Percentiles rank a stretch among this genome's conserved stretches.
Conservation (phyloP, 1,140 invertebrate species). For the Popillia japonica region DNA sequence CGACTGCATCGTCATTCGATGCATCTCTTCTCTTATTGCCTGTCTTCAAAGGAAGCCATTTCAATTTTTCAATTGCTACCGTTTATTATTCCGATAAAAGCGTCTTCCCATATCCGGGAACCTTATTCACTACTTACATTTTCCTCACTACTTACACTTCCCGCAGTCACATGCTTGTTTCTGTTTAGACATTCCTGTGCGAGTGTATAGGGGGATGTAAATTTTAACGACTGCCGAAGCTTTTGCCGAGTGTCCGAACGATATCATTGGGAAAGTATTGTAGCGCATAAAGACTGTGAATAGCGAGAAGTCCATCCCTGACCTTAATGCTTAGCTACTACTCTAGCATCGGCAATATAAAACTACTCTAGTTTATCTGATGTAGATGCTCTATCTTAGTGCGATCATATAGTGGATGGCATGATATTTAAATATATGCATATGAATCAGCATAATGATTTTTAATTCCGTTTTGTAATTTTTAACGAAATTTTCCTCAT, state of each 20-base stretch:
- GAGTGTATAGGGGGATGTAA: background rate
- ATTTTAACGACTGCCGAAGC: background rate
- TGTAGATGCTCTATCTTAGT: background rate
- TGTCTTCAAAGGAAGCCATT: background rate
- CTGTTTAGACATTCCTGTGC: background rate
- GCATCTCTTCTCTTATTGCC: background rate
- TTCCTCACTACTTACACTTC: background rate
- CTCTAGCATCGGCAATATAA: background rate
- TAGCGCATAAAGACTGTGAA: background rate
- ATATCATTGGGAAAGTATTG: background rate
- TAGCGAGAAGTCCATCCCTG: constrained; percentile 8
- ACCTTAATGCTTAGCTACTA: background rate
- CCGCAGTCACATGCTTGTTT: background rate
- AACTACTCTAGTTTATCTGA: constrained; percentile 11
- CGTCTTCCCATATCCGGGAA: background rate
- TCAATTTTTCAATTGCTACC: constrained; percentile 3
- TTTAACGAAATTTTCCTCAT: too few species aligned
- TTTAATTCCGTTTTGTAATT: too few species aligned
- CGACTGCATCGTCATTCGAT: background rate
- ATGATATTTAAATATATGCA: too few species aligned
- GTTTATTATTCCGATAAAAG: constrained; percentile 15
- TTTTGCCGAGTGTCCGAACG: background rate
- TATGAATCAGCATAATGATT: too few species aligned
- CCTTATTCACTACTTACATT: background rate
- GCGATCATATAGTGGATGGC: too few species aligned